phyloP scores from a whole-genome alignment of 2,888 invertebrate genomes.

The Apoda limacodes region DNA sequence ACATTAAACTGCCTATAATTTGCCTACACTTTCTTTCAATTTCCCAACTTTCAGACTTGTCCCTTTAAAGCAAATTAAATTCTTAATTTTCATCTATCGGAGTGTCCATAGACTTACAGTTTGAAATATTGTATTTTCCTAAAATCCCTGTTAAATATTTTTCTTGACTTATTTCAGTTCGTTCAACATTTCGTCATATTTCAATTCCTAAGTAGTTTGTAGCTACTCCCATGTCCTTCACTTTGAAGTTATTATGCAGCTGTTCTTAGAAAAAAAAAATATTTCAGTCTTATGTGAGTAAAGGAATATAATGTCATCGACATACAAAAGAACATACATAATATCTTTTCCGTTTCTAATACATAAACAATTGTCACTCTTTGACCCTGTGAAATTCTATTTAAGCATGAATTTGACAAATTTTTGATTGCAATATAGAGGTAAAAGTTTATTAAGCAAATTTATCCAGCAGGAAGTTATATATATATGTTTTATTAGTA shows the following conservation, averaged over 20 bases:
- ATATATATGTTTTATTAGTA: too few relatives aligned
- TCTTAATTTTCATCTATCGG: conserved; percentile 13
- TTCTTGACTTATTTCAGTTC: conserved; percentile 13
- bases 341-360: not conserved
- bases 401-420: not conserved
- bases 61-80: conserved; percentile 4
- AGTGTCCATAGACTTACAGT: conserved; percentile 15
- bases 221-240: conserved; percentile 17
- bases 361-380: not conserved
- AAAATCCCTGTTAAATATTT: conserved; percentile 14
- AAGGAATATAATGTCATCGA: not conserved
- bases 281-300: not conserved
- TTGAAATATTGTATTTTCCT: conserved; percentile 13
- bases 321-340: not conserved
- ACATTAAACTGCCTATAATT: conserved; percentile 17
- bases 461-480: too few relatives aligned
- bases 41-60: not conserved
- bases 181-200: conserved; percentile 16
- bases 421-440: not conserved
- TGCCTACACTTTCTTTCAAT: conserved; percentile 16
- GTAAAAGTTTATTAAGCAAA: not conserved
- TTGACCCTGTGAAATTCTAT: not conserved
- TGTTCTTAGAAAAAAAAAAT: not conserved
- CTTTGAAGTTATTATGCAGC: conserved; percentile 4
- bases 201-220: conserved; percentile 15